Evolutionary conservation across 2,888 invertebrate species (phyloP), one percentile per base, ranked within the genome.

Genomic region (Patella pellucida): DNA sequence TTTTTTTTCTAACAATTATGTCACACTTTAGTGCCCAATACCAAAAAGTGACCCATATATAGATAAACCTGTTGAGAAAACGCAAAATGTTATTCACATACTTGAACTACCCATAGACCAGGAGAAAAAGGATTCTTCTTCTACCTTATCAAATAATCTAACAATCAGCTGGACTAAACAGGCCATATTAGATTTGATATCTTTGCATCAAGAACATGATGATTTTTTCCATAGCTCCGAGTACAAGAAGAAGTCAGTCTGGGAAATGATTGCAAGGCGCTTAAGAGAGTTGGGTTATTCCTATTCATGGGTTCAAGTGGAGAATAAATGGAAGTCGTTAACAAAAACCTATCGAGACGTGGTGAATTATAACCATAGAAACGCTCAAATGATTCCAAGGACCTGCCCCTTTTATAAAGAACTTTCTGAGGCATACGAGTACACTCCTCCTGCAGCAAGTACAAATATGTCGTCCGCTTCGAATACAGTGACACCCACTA

Each of bases 271-370:
- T 12, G 74, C 78, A n/a, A n/a, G 70, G 16, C 74, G 69, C 51
- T 52, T 78, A 67, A 74, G 71, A 12, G 69, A 74, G 52, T 50
- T 52, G n/a, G 23, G 69, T 12, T 52, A 31, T 9, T 67, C 69
- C 56, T 78, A 76, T 54, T 51, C 74, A 19, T 78, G 76, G 76
- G 72, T 72, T 68, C 78, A 78, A 15, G 78, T 75, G 31, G 78
- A 78, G 31, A 78, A 76, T 73, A 78, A 78, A 23, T 78, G 78
- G 78, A 78, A 78, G 52, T 76, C 76, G 11, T 69, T 78, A 68
- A 78, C 76, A 15, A 78, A 78, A 52, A 69, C 74, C 62, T 78
- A 74, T 62, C 69, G 78, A 19, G 78, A 78, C 68, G 74, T 72
- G 2, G 54, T 76, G 15, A 72, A 76, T 69, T 62, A 62, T 15